Evolutionary conservation across 2,113 vertebrate genomes (phyloP), one percentile per base, ranked within the genome.

Genomic region (Mus pahari): DNA sequence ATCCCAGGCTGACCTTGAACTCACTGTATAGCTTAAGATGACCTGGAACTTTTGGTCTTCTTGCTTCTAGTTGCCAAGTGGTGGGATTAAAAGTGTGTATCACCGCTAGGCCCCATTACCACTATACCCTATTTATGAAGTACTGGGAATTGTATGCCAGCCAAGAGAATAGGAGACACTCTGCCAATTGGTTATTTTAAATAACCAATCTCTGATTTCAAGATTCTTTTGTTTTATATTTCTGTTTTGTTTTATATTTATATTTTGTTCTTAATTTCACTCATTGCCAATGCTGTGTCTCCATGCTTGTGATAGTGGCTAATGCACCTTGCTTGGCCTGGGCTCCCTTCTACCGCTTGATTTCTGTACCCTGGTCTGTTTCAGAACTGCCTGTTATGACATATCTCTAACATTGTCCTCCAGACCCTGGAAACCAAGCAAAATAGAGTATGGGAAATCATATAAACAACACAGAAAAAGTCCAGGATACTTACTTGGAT

Each of bases 301-400:
- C 16, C 11, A 20, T 53, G 64, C 50, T 68, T 26, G 26, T 19
- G 33, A 50, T 17, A 33, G 26, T 1, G 11, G 17, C 19, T 3
- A 28, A 7, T n/a, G 10, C 1, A 33, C 6, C 42, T 11, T 2
- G 1, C 28, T 16, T 22, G 19, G 13, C 45, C 17, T 50, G 45
- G 10, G 28, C 39, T 64, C 42, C 28, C 19, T 78, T 58, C 53
- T 10, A 17, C 14, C 17, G 8, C n/a, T 39, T 62, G 42, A 8
- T 48, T 13, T 77, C 86, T 58, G 24, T 39, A 13, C 4, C 22
- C 8, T n/a, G 20, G 39, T 53, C 7, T 71, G 14, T 8, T 62
- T 77, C 88, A 55, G 42, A 62, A 28, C 19, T 64, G 11, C 28
- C 39, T 77, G 28, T 42, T 45, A 31, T 28, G n/a, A 31, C 12